Base-by-base conservation (phyloP, 2,113 vertebrate species). In the Phylloscopus whistleri region DNA sequence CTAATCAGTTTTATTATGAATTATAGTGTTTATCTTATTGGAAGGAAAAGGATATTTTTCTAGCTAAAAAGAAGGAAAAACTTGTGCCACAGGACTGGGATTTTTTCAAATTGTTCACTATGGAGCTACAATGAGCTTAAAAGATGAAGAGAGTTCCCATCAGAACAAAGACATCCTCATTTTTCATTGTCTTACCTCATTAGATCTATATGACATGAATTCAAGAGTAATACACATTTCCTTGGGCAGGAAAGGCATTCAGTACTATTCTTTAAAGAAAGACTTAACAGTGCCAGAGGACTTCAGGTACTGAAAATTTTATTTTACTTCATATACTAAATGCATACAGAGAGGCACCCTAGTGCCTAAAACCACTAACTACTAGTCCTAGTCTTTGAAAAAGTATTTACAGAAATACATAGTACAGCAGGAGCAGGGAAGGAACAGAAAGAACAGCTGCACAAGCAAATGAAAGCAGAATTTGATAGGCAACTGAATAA, bases 111-210 rank as follows among this genome's bases (percentile, higher is more conserved):
- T 69, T 83, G 5, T 76, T 95, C 66, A 52, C 16, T 28, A 30
- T 76, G 33, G 16, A 81, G 43, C 26, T 80, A n/a, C 35, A 76
- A 43, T 59, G 43, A 94, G 28, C 78, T 78, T 93, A 87, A 87
- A 94, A 79, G 55, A 91, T 46, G 28, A 95, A 43, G 39, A 68
- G 41, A 66, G 35, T 18, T 90, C 66, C 56, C 69, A 79, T 78
- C 37, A 83, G 55, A 85, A 30, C 16, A 63, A 69, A 96, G 18
- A 11, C 66, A 85, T 55, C 33, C 67, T 90, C 51, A 67, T 93
- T 93, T 94, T 85, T 91, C 67, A 43, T 85, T 96, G 78, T 69
- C 82, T 73, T 87, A 70, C 43, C 55, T 55, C 53, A 74, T 94
- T 91, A 93, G 22, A 93, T n/a, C 2, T 79, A 93, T 89, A 58